phyloP scores from a whole-genome alignment of 1,140 invertebrate species.

The Drosophila nikananu region DNA sequence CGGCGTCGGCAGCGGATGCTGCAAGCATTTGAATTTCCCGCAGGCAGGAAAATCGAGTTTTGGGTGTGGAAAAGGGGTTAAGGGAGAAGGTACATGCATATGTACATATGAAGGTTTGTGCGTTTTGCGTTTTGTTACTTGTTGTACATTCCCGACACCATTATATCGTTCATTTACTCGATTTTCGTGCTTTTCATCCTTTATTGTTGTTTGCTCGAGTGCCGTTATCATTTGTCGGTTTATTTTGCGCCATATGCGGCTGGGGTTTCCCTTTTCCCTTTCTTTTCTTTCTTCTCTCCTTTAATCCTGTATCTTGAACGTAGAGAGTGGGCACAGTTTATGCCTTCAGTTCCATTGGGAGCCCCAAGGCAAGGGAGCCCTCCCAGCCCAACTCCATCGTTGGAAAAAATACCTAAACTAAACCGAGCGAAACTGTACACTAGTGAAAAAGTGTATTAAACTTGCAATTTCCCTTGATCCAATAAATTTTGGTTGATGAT shows the following conservation, averaged over 20 bases:
- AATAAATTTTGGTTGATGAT: not conserved
- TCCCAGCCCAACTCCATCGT: conserved; percentile 10
- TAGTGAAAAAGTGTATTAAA: not conserved
- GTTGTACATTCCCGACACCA: conserved; percentile 74
- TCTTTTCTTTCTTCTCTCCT: not conserved
- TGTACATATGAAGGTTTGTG: conserved; percentile 21
- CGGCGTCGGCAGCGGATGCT: conserved; percentile 21
- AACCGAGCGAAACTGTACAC: conserved; percentile 4
- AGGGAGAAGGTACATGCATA: not conserved
- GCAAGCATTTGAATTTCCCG: conserved; percentile 39
- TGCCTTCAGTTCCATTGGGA: conserved; percentile 46
- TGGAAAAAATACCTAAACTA: conserved; percentile 17
- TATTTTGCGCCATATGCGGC: conserved; percentile 75
- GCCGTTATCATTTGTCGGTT: conserved; percentile 82
- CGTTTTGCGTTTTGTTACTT: conserved; percentile 68
- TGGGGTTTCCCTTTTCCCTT: not conserved
- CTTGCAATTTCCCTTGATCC: not conserved
- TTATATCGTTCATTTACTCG: conserved; percentile 81
- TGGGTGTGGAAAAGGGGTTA: conserved; percentile 2
- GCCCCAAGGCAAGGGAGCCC: conserved; percentile 26
- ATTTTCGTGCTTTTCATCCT: conserved; percentile 75
- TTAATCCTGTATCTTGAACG: not conserved
- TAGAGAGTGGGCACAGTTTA: conserved; percentile 45
- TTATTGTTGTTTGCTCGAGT: conserved; percentile 83
- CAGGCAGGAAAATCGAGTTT: conserved; percentile 3